A percentile compares a stretch with the other conserved stretches of the same genome.
These are phyloP conservation scores for Eleutherodactylus coqui DNA, from an alignment of 2,797 vertebrate genomes.

Conservation along the genomic window DNA sequence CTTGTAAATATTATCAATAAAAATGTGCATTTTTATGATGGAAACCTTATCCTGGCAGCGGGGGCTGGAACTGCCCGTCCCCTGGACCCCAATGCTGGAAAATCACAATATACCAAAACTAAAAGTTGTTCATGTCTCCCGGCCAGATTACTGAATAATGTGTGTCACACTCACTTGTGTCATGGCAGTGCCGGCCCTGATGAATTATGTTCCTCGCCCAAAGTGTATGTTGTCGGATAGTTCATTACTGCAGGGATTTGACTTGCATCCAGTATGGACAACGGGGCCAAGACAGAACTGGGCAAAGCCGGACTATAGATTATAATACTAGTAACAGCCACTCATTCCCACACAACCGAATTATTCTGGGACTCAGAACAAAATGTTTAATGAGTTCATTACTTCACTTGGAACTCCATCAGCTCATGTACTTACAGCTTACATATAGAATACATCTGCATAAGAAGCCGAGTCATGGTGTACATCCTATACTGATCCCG, in stretches of 20 bases:
- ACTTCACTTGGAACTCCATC: background rate
- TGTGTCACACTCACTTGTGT: slow-evolving; percentile 19
- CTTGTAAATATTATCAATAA: slow-evolving; percentile 24
- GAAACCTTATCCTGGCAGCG: slow-evolving; percentile 22
- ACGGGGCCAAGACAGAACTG: background rate
- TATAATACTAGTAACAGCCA: background rate
- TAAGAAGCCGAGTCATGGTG: background rate
- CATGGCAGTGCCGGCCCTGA: background rate
- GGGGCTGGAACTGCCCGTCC: slow-evolving; percentile 21
- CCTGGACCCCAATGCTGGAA: background rate
- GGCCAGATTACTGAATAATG: slow-evolving; percentile 21
- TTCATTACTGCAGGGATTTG: background rate
- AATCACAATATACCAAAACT: slow-evolving; percentile 32
- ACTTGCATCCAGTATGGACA: background rate
- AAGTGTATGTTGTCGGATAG: background rate
- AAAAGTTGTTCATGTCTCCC: slow-evolving; percentile 1
- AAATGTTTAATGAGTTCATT: background rate
- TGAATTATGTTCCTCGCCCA: background rate
- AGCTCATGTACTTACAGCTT: background rate
- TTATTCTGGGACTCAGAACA: background rate
- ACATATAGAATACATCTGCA: background rate
- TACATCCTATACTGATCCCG: too few species aligned
- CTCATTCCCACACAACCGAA: background rate
- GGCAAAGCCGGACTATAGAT: background rate
- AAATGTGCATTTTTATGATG: slow-evolving; percentile 14